These are phyloP conservation scores for Tauraco hartlaubi DNA, from an alignment of 2,797 vertebrate genomes.

Conservation along the genomic window DNA sequence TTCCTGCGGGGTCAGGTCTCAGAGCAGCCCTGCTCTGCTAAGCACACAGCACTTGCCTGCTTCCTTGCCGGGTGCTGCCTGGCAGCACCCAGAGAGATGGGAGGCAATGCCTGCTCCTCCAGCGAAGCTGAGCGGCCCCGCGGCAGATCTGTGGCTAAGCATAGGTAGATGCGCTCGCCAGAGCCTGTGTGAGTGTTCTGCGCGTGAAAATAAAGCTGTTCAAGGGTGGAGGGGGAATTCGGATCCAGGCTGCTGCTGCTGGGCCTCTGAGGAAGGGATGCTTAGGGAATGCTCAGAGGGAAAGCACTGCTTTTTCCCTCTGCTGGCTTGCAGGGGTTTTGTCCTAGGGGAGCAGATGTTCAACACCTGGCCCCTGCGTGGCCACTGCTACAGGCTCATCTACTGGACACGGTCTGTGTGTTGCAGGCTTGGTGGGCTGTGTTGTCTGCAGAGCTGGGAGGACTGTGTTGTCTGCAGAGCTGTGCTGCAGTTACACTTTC, in stretches of 20 bases:
- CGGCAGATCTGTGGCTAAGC: not conserved
- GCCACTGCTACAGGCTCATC: not conserved
- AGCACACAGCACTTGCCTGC: not conserved
- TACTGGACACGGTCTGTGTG: not conserved
- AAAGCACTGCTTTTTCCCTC: not conserved
- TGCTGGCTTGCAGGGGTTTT: not conserved
- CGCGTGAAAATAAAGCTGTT: not conserved
- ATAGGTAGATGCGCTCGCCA: not conserved
- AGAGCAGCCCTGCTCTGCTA: conserved; percentile 17
- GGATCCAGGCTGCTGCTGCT: not conserved
- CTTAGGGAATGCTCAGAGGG: not conserved
- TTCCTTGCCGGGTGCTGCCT: not conserved
- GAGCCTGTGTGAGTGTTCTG: not conserved
- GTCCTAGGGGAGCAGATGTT: not conserved
- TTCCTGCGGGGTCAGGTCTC: conserved; percentile 81
- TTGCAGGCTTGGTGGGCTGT: not conserved
- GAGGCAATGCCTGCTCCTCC: not conserved
- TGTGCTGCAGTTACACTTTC: not conserved
- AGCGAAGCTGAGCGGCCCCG: not conserved
- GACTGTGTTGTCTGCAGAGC: not conserved
- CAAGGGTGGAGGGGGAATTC: not conserved
- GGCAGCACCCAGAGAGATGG: not conserved
- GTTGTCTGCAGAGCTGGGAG: not conserved
- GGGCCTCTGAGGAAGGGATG: not conserved
- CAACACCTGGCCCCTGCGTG: not conserved